Conservation (phyloP, 2,113 vertebrate species). For the Eudyptes chrysolophus region DNA sequence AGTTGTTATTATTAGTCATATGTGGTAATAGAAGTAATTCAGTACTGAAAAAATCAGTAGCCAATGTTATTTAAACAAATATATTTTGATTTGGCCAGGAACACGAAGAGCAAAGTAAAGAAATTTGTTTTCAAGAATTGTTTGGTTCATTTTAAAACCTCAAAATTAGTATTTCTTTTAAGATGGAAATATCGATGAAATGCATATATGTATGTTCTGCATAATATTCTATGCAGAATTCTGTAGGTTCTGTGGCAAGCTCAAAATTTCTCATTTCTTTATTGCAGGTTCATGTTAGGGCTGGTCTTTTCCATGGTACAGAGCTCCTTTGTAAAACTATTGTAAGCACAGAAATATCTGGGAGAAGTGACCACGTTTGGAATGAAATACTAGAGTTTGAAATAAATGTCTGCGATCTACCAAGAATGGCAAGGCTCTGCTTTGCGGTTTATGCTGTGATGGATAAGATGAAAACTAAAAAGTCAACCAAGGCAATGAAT, state of each 20-base stretch:
- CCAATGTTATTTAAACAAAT: not conserved
- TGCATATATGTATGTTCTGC: not conserved
- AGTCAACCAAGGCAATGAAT: conserved; percentile 89
- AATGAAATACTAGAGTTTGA: conserved; percentile 92
- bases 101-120: not conserved
- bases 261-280: not conserved
- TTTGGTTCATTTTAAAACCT: not conserved
- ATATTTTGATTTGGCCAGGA: not conserved
- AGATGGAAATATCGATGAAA: not conserved
- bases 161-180: not conserved
- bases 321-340: conserved; percentile 92
- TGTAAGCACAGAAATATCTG: conserved; percentile 89
- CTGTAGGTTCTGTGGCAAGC: not conserved
- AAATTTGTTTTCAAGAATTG: not conserved
- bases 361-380: conserved; percentile 91
- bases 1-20: not conserved
- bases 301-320: conserved; percentile 96
- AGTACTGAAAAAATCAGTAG: not conserved
- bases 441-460: conserved; percentile 93
- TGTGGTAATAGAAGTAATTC: not conserved
- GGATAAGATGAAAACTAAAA: conserved; percentile 96
- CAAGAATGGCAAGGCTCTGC: conserved; percentile 97
- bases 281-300: conserved; percentile 91
- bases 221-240: not conserved
- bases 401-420: conserved; percentile 89